Percentiles rank a stretch among this genome's conserved stretches.
phyloP scores from a whole-genome alignment of 2,113 vertebrate species.

The Ctenomys sociabilis region DNA sequence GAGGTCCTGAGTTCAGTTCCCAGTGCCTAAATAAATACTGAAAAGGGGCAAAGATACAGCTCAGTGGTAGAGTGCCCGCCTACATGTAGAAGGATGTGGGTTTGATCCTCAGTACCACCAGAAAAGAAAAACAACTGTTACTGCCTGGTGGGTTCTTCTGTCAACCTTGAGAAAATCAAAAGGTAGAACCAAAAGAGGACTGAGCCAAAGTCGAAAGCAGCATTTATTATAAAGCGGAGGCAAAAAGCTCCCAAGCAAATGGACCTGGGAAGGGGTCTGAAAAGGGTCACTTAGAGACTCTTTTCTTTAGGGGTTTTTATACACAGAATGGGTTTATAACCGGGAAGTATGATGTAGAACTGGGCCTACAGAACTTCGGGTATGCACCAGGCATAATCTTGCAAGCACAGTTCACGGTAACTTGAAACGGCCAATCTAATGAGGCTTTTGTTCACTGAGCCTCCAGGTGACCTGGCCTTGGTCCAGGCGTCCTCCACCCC shows the following conservation, averaged over 20 bases:
- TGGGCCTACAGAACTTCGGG: not conserved
- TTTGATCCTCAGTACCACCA: not conserved
- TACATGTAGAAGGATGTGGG: not conserved
- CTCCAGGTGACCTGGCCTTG: not conserved
- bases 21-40: not conserved
- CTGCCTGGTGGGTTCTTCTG: not conserved
- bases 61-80: not conserved
- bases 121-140: not conserved
- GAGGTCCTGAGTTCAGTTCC: too few species aligned
- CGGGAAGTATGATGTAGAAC: not conserved
- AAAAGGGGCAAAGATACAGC: not conserved
- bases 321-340: not conserved
- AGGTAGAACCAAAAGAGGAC: not conserved
- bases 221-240: not conserved
- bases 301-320: not conserved
- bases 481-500: not conserved
- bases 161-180: not conserved
- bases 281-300: not conserved
- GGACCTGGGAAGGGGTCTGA: not conserved
- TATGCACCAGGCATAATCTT: not conserved
- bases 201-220: not conserved
- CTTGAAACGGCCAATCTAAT: not conserved
- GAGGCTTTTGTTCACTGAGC: not conserved
- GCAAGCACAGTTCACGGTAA: not conserved
- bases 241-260: not conserved